Conservation (phyloP, 2,888 invertebrate species). For the Andrena chrysosceles region DNA sequence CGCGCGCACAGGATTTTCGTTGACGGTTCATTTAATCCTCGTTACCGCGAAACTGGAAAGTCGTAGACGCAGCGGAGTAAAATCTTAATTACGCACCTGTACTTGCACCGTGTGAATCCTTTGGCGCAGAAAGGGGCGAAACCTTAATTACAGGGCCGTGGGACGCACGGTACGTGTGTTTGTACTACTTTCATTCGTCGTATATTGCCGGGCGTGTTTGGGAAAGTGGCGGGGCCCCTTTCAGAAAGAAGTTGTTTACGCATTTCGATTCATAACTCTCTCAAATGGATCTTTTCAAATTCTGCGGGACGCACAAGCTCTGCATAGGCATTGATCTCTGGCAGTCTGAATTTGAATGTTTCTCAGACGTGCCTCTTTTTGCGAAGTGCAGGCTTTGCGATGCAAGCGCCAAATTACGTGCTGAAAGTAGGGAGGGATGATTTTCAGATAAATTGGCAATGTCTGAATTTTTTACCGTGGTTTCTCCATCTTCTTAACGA, state of each 20-base stretch:
- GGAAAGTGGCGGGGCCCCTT: not conserved
- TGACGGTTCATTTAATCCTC: conserved; percentile 46
- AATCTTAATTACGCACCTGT: conserved; percentile 57
- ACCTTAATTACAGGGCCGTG: conserved; percentile 48
- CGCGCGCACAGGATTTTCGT: conserved; percentile 1
- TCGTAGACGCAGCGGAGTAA: conserved; percentile 17
- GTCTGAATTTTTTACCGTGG: too few relatives aligned
- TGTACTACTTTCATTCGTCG: not conserved
- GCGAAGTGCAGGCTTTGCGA: too few relatives aligned
- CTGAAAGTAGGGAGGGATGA: too few relatives aligned
- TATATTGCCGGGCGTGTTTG: not conserved
- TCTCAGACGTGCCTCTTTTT: too few relatives aligned
- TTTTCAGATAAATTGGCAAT: too few relatives aligned
- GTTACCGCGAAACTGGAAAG: conserved; percentile 47
- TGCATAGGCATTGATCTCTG: not conserved
- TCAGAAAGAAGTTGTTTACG: not conserved
- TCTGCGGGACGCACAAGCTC: not conserved
- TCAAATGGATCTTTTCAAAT: not conserved
- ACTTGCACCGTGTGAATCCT: conserved; percentile 33
- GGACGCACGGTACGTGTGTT: not conserved
- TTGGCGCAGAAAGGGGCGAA: conserved; percentile 32
- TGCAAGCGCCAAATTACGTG: too few relatives aligned
- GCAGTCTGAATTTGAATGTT: not conserved
- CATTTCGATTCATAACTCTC: not conserved
- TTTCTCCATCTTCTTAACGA: too few relatives aligned